Conservation (phyloP, 2,113 vertebrate genomes). For the Pterophyllum scalare region DNA sequence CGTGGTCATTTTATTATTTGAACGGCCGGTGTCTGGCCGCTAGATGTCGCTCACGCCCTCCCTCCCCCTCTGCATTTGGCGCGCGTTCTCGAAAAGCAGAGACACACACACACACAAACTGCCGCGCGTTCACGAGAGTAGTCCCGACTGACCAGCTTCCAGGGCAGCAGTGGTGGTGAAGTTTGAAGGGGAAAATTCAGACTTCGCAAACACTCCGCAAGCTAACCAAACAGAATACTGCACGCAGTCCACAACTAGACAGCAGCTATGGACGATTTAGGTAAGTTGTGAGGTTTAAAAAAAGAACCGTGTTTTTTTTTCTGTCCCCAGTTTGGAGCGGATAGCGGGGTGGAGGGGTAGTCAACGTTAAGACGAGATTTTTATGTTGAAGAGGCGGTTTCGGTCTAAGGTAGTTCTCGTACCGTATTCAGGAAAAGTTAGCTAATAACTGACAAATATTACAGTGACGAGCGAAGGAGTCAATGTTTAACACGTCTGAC, state of each 20-base stretch:
- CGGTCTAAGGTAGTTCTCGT: not conserved
- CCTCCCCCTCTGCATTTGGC: not conserved
- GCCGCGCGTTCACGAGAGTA: constrained; percentile 58
- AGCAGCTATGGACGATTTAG: constrained; percentile 80
- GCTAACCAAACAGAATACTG: not conserved
- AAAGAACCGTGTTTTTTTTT: not conserved
- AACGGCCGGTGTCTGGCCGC: not conserved
- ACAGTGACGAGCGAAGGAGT: not conserved
- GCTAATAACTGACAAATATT: not conserved
- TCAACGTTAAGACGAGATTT: constrained; percentile 24
- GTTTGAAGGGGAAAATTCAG: constrained; percentile 55
- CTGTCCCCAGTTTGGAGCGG: not conserved
- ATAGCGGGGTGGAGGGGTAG: constrained; percentile 57
- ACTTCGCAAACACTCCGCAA: not conserved
- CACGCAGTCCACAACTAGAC: constrained; percentile 16
- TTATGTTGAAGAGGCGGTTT: constrained; percentile 22
- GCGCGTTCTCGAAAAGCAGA: constrained; percentile 54
- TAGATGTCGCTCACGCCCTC: constrained; percentile 50
- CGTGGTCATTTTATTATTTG: rapidly evolving
- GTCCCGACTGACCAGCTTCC: constrained; percentile 43
- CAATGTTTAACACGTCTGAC: not conserved
- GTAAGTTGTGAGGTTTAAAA: constrained; percentile 58
- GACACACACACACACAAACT: constrained; percentile 43
- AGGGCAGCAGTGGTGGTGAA: constrained; percentile 45
- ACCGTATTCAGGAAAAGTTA: not conserved